Conservation (phyloP, 1,140 invertebrate species). For the Tetramorium parvispinum region DNA sequence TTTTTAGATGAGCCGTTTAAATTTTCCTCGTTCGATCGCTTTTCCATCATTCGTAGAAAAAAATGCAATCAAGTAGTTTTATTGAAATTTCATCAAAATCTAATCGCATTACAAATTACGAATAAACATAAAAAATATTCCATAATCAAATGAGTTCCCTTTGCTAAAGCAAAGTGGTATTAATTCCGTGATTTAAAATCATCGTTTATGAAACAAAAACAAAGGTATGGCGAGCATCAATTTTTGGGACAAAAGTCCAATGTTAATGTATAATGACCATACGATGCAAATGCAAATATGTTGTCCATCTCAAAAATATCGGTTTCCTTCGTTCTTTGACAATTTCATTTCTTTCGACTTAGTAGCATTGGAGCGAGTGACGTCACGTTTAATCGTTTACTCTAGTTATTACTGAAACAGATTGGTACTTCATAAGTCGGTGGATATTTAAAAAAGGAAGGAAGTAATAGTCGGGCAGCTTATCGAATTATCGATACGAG, state of each 20-base stretch:
- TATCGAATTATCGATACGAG: constrained; percentile 70
- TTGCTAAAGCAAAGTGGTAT: neutral
- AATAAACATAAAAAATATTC: neutral
- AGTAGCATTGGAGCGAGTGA: constrained; percentile 63
- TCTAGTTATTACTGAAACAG: constrained; percentile 75
- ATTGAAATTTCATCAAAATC: neutral
- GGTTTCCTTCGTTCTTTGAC: constrained; percentile 9
- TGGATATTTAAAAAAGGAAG: constrained; percentile 66
- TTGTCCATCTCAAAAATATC: constrained; percentile 56
- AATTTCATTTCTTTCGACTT: constrained; percentile 66
- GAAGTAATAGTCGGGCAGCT: constrained; percentile 10
- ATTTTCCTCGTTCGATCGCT: neutral
- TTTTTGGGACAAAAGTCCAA: constrained; percentile 71
- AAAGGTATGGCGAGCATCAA: constrained; percentile 63
- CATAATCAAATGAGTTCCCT: neutral
- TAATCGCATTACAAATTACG: neutral
- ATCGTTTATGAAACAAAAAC: constrained; percentile 17
- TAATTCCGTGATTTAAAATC: constrained; percentile 21
- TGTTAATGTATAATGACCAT: constrained; percentile 70
- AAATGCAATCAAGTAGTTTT: neutral
- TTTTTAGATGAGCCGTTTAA: neutral
- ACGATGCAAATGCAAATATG: constrained; percentile 17
- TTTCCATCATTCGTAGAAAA: neutral
- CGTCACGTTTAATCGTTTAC: constrained; percentile 75
- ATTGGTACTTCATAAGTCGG: constrained; percentile 73